phyloP scores from a whole-genome alignment of 2,113 vertebrate genomes.

The Semicossyphus pulcher region DNA sequence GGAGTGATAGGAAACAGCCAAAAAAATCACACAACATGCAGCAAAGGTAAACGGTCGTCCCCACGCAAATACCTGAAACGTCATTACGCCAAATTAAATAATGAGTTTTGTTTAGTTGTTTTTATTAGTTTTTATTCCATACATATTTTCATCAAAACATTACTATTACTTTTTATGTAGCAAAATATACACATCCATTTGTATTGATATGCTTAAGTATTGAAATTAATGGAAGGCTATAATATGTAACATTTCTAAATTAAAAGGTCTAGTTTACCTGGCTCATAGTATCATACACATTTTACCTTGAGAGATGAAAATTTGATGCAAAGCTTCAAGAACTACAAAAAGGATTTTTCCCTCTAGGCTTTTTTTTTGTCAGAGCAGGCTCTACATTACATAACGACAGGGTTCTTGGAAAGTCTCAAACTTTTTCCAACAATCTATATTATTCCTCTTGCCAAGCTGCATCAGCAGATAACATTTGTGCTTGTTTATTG shows the following conservation, averaged over 20 bases:
- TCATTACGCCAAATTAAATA: too few relatives aligned
- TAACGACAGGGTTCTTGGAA: constrained; percentile 4
- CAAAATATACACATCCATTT: not conserved
- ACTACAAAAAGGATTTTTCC: constrained; percentile 1
- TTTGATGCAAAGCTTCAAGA: constrained; percentile 2
- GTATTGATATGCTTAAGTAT: not conserved
- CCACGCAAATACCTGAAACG: too few relatives aligned
- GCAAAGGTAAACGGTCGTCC: too few relatives aligned
- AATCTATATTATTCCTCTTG: constrained; percentile 19
- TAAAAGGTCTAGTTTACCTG: not conserved
- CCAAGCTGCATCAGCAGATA: constrained; percentile 19
- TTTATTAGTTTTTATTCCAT: too few relatives aligned
- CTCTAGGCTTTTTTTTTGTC: not conserved
- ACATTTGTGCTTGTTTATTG: constrained; percentile 37
- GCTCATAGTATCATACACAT: constrained; percentile 9
- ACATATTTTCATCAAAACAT: not conserved
- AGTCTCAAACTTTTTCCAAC: constrained; percentile 7
- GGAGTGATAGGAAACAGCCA: too few relatives aligned
- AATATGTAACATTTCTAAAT: too few relatives aligned
- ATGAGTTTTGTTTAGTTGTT: too few relatives aligned
- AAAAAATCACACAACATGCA: too few relatives aligned
- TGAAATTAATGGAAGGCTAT: not conserved
- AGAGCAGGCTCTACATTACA: not conserved
- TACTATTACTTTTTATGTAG: too few relatives aligned
- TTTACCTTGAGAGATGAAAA: not conserved